A percentile compares a stretch with the other conserved stretches of the same genome.
phyloP scores from a whole-genome alignment of 2,797 vertebrate species.

The Prunella strophiata region DNA sequence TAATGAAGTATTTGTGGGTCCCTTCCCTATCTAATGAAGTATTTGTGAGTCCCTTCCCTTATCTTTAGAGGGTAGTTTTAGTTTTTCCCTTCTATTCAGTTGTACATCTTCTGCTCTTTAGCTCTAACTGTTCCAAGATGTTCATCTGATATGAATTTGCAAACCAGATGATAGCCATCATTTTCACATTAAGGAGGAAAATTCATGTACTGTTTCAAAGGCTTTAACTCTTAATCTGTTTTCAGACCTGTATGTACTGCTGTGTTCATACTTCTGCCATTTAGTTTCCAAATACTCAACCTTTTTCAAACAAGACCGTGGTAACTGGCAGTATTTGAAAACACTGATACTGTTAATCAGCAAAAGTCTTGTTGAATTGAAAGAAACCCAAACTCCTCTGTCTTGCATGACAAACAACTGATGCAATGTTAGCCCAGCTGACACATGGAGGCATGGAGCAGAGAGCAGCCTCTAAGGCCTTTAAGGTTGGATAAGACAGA shows the following conservation, averaged over 20 bases:
- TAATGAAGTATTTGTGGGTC: not conserved
- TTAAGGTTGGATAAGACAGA: not conserved
- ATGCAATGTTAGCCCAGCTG: not conserved
- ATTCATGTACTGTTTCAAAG: not conserved
- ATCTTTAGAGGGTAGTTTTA: not conserved
- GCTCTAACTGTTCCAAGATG: not conserved
- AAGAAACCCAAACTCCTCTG: not conserved
- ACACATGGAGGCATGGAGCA: not conserved
- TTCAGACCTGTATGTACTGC: not conserved
- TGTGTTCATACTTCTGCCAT: constrained; percentile 29
- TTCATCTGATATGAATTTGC: constrained; percentile 1
- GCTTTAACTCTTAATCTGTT: constrained; percentile 7
- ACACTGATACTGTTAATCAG: not conserved
- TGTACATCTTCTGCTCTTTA: not conserved
- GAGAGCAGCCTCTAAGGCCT: not conserved
- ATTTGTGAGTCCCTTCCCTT: not conserved
- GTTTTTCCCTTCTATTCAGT: not conserved
- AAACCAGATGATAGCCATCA: constrained; percentile 24
- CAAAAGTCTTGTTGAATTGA: not conserved
- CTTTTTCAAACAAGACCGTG: not conserved
- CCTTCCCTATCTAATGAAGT: not conserved
- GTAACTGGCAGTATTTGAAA: not conserved
- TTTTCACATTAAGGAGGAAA: constrained; percentile 14
- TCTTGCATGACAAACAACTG: not conserved
- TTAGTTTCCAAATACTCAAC: constrained; percentile 11